Base-by-base conservation (phyloP, 2,113 vertebrate genomes). In the Spheniscus mendiculus region DNA sequence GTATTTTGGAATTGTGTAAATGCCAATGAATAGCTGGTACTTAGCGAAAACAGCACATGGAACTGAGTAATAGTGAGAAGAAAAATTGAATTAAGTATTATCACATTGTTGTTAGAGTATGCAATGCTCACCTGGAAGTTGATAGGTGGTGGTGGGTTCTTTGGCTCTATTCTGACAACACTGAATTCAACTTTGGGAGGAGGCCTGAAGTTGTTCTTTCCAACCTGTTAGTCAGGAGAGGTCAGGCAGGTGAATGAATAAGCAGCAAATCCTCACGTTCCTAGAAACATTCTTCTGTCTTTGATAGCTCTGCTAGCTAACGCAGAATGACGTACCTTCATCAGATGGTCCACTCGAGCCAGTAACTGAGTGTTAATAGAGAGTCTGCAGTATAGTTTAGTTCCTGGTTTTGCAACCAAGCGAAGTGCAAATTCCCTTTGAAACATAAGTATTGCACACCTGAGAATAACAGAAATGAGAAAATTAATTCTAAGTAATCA, bases 131-230 rank as follows among this genome's bases (percentile, higher is more conserved):
- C 99, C 99, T 99, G 99, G 96, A 99, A 99, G 95, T 99, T 99
- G 56, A 99, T 98, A 26, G 99, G 99, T 49, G 99, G 99, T 49
- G 99, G 99, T 52, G 99, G 99, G 93, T 99, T 99, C 97, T 99
- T 99, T 6, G 99, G 99, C 88, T 99, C 99, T 98, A 99, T 99
- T 94, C 99, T 98, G 80, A 99, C 99, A 40, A 99, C 99, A 84
- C 99, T 99, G 61, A 99, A 99, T 95, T 99, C 99, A n/a, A 99
- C 99, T 98, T 99, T 99, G 30, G 99, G 99, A 89, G 99, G 99
- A 70, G 99, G 99, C 65, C 98, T 99, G 98, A 99, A 99, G 94
- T 99, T 99, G 96, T 99, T 99, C 96, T 99, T 99, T 73, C 99
- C 99, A 73, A 99, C 99, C 99, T 99, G 91, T 97, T 83, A 86